Evolutionary conservation across 2,113 vertebrate species (phyloP).

Genomic region (Pyrgilauda ruficollis): DNA sequence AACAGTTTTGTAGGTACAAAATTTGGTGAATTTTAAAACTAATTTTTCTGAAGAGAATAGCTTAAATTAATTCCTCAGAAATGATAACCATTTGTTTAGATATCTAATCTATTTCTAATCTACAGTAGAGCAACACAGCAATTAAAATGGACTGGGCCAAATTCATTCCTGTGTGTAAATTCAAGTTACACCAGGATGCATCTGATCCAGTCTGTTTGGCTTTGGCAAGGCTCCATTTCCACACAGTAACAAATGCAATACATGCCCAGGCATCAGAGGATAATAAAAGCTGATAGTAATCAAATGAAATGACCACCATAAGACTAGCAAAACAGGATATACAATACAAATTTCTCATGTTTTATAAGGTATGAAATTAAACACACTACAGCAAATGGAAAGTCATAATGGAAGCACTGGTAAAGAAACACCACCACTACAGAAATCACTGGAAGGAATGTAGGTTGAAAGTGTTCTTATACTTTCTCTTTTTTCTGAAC

Average conservation of each 20-base stretch:
- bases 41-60: background rate
- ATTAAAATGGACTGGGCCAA: slow-evolving; percentile 22
- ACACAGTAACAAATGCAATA: slow-evolving; percentile 49
- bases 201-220: background rate
- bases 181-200: background rate
- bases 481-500: background rate
- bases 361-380: slow-evolving; percentile 77
- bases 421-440: slow-evolving; percentile 34
- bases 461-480: background rate
- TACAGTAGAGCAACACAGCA: background rate
- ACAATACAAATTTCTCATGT: slow-evolving; percentile 66
- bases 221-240: slow-evolving; percentile 11
- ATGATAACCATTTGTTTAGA: background rate
- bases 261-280: slow-evolving; percentile 47
- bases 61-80: background rate
- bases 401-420: slow-evolving; percentile 37
- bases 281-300: slow-evolving; percentile 67
- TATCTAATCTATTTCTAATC: slow-evolving; percentile 1
- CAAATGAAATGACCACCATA: slow-evolving; percentile 63
- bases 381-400: slow-evolving; percentile 54
- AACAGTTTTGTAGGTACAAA: background rate
- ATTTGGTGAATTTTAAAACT: background rate
- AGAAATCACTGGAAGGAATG: slow-evolving; percentile 1
- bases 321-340: slow-evolving; percentile 57
- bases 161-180: background rate